phyloP scores from a whole-genome alignment of 2,888 invertebrate genomes.

The Camponotus fellah region DNA sequence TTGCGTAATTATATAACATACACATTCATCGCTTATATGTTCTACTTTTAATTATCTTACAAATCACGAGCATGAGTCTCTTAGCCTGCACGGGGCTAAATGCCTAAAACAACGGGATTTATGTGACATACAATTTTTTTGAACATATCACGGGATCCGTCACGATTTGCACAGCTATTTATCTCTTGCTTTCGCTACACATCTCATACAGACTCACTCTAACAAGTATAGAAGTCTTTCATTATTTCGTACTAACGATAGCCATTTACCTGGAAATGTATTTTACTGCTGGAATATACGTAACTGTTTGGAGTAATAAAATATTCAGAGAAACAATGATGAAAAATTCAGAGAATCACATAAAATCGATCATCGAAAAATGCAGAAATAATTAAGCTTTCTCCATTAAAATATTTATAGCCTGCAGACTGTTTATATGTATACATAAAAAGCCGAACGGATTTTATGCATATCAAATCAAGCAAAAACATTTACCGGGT shows the following conservation, averaged over 20 bases:
- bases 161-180: slow-evolving; percentile 33
- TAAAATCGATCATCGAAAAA: neutral
- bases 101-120: slow-evolving; percentile 63
- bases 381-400: neutral
- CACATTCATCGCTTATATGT: slow-evolving; percentile 60
- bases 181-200: slow-evolving; percentile 26
- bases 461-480: slow-evolving; percentile 20
- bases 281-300: slow-evolving; percentile 13
- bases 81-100: slow-evolving; percentile 56
- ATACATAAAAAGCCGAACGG: neutral
- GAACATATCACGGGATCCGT: slow-evolving; percentile 26
- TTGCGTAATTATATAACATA: slow-evolving; percentile 56
- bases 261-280: slow-evolving; percentile 57
- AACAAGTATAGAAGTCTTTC: slow-evolving; percentile 67
- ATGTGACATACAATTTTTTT: slow-evolving; percentile 46
- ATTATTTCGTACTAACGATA: slow-evolving; percentile 62
- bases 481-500: slow-evolving; percentile 63
- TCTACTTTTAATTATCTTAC: slow-evolving; percentile 60
- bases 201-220: slow-evolving; percentile 28
- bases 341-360: neutral
- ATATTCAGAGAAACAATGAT: neutral
- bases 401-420: neutral
- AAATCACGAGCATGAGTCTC: slow-evolving; percentile 59
- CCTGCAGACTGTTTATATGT: neutral
- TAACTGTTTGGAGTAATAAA: neutral